Conservation (phyloP, 30 jellyfish, hydroid and myxozoan species). For the Pelagia noctiluca region DNA sequence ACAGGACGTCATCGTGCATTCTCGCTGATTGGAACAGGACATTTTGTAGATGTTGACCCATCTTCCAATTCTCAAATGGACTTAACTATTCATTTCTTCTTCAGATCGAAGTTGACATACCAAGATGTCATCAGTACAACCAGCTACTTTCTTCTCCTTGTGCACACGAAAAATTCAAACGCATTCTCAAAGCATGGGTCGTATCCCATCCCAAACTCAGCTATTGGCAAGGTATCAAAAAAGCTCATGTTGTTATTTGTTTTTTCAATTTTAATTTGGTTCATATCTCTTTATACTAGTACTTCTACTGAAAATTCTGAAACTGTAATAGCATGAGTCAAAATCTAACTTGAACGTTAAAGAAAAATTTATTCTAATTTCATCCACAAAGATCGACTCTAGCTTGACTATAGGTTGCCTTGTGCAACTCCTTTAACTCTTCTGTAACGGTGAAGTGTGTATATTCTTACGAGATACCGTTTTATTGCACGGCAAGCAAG, state of each 20-base stretch:
- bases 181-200: slow-evolving; percentile 97
- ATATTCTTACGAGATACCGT: background rate
- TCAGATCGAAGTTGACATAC: slow-evolving; percentile 96
- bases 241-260: too few species aligned
- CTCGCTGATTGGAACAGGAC: background rate
- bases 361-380: too few species aligned
- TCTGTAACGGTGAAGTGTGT: too few species aligned
- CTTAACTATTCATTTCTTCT: background rate
- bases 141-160: slow-evolving; percentile 90
- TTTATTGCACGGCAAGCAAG: background rate
- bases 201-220: slow-evolving; percentile 83
- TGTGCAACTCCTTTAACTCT: too few species aligned
- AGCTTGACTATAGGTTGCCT: too few species aligned
- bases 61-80: slow-evolving; percentile 1
- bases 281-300: slow-evolving; percentile 3
- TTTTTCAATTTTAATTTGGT: background rate
- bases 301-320: too few species aligned
- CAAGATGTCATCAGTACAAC: slow-evolving; percentile 98
- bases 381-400: too few species aligned
- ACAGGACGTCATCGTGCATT: too few species aligned
- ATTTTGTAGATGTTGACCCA: background rate
- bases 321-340: too few species aligned
- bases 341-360: too few species aligned
- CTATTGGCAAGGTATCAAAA: slow-evolving; percentile 95
- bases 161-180: slow-evolving; percentile 85